Conservation (phyloP, 1,140 invertebrate genomes). For the Sarcophaga peregrina region DNA sequence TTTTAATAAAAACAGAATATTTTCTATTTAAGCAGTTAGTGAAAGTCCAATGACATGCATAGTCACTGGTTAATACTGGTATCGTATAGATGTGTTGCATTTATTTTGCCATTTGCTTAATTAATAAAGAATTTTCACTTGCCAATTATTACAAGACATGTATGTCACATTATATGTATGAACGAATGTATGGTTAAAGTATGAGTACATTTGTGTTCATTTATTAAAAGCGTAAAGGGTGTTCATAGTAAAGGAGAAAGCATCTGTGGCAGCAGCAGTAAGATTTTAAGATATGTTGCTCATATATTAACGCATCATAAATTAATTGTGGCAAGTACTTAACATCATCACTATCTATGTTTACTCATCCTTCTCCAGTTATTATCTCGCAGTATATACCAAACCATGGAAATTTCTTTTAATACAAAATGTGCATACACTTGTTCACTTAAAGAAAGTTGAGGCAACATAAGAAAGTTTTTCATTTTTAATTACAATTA, state of each 20-base stretch:
- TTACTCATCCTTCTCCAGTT: no score
- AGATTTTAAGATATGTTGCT: constrained; percentile 6
- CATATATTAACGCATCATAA: constrained; percentile 38
- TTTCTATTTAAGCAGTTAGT: neutral
- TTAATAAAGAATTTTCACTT: constrained; percentile 41
- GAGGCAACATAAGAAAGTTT: no score
- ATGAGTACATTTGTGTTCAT: neutral
- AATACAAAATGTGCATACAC: no score
- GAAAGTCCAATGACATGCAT: constrained; percentile 38
- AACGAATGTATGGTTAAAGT: neutral
- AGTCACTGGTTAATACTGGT: neutral
- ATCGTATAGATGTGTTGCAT: neutral
- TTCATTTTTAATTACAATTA: no score
- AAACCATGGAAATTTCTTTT: no score
- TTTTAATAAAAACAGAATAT: constrained; percentile 14
- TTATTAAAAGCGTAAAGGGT: neutral
- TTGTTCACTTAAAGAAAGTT: no score
- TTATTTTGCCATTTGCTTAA: constrained; percentile 27
- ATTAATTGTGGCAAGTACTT: constrained; percentile 17
- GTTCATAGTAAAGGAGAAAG: constrained; percentile 33
- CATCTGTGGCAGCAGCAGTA: neutral
- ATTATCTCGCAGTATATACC: no score
- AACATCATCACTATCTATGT: no score
- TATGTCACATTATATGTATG: neutral
- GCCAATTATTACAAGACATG: constrained; percentile 32